Conservation (phyloP, 2,797 vertebrate species). For the Gallinago solitaria region DNA sequence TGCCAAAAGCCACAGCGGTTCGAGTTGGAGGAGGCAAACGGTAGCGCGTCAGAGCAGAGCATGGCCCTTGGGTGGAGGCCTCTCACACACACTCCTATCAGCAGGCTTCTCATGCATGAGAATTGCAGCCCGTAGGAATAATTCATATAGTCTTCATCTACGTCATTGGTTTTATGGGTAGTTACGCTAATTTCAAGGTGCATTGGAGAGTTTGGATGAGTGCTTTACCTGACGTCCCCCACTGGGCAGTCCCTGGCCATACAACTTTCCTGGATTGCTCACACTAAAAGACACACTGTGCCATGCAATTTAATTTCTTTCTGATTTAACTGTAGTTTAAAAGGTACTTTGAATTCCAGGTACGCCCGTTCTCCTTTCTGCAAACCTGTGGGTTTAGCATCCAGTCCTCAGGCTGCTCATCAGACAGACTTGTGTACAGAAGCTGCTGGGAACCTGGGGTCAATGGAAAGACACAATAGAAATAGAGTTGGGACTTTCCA, state of each 20-base stretch:
- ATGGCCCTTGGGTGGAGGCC: background rate
- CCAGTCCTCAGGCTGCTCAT: background rate
- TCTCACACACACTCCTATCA: too few relatives aligned
- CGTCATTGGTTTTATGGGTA: accelerated
- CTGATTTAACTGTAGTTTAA: background rate
- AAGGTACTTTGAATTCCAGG: background rate
- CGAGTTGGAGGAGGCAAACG: accelerated
- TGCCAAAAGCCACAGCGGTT: background rate
- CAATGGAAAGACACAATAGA: background rate
- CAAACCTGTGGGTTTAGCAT: background rate
- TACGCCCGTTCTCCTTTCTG: background rate
- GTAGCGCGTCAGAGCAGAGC: background rate
- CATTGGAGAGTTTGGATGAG: background rate
- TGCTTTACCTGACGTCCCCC: background rate
- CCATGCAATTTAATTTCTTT: background rate
- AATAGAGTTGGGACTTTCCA: background rate
- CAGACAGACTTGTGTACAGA: background rate
- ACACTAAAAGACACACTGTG: background rate
- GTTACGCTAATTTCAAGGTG: accelerated
- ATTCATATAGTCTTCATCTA: accelerated
- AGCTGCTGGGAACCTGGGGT: background rate
- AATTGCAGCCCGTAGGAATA: background rate
- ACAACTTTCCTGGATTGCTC: background rate
- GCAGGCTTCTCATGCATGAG: background rate
- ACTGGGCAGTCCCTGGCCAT: background rate